Evolutionary conservation across 2,797 vertebrate species (phyloP).

Genomic region (Girardinus metallicus): DNA sequence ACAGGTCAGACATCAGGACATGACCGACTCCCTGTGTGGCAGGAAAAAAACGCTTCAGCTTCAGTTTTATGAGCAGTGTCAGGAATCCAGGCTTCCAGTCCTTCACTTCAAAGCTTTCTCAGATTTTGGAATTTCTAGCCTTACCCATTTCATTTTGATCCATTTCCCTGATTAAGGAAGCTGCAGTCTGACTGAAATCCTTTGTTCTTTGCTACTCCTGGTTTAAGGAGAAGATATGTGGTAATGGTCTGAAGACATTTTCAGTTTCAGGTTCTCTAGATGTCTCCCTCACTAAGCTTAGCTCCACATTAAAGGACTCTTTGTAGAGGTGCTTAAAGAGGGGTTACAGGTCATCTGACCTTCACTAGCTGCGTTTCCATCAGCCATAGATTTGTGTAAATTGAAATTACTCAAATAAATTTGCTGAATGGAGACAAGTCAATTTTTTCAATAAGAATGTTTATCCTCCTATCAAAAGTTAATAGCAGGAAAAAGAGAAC

Average conservation of each 20-base stretch:
- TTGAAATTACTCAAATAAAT: no score
- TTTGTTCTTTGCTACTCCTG: background rate
- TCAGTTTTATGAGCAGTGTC: background rate
- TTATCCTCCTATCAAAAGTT: no score
- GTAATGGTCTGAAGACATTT: background rate
- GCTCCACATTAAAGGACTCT: background rate
- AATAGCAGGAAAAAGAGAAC: background rate
- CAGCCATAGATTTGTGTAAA: no score
- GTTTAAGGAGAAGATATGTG: background rate
- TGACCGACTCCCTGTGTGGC: background rate
- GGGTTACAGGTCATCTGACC: background rate
- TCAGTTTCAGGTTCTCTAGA: background rate
- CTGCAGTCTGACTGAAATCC: background rate
- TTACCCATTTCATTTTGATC: background rate
- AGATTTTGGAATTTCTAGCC: background rate
- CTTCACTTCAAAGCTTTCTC: background rate
- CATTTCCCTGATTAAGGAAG: background rate
- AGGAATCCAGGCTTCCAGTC: background rate
- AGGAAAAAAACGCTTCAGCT: background rate
- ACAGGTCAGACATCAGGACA: background rate
- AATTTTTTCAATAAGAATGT: no score
- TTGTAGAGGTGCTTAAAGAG: background rate
- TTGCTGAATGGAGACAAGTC: no score
- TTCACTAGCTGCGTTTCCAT: background rate
- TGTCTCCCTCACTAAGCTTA: background rate